phyloP scores from a whole-genome alignment of 2,113 vertebrate species.

The Haemorhous mexicanus region DNA sequence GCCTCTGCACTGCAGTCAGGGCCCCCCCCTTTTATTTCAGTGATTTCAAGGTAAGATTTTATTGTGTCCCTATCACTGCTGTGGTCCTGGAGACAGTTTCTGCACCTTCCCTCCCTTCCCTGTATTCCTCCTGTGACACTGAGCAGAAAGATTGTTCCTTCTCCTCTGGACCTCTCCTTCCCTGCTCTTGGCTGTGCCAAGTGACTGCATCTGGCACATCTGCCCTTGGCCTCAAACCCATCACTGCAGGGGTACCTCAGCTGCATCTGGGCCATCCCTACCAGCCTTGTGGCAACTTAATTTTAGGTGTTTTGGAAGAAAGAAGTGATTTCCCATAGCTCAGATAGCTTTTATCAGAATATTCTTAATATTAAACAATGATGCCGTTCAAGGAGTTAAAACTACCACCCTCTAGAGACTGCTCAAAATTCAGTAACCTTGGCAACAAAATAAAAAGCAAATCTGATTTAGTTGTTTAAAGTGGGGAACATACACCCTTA shows the following conservation, averaged over 20 bases:
- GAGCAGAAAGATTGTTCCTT: background rate
- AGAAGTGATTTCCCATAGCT: background rate
- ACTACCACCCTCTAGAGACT: background rate
- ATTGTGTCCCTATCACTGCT: background rate
- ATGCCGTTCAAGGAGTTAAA: background rate
- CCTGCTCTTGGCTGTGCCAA: background rate
- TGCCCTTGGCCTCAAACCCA: background rate
- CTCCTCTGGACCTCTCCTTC: background rate
- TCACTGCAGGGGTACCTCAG: background rate
- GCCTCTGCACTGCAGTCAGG: background rate
- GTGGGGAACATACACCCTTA: background rate
- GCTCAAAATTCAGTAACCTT: slow-evolving; percentile 54
- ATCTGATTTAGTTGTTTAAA: slow-evolving; percentile 1
- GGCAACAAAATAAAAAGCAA: slow-evolving; percentile 28
- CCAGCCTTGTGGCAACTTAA: background rate
- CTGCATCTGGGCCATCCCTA: background rate
- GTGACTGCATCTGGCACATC: background rate
- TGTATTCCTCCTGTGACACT: background rate
- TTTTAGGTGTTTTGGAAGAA: background rate
- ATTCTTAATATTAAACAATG: background rate
- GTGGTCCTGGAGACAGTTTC: background rate
- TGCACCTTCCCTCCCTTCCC: background rate
- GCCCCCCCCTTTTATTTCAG: background rate
- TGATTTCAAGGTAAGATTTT: background rate
- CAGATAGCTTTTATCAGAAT: background rate